These are phyloP conservation scores for Schizaphis graminum DNA, from an alignment of 2,888 invertebrate genomes.

Conservation along the genomic window DNA sequence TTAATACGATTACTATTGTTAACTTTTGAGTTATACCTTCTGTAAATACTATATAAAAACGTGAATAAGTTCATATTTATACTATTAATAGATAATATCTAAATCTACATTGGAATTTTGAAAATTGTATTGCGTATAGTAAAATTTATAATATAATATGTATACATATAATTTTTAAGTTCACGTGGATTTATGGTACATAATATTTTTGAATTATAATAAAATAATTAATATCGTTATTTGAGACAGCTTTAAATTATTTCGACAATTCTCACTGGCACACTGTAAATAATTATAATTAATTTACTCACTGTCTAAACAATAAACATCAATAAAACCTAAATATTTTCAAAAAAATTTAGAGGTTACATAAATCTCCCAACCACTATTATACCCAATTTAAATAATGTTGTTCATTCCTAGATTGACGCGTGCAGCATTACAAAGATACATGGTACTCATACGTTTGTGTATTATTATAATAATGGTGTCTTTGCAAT, in stretches of 20 bases:
- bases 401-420: not conserved
- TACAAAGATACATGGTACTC: not conserved
- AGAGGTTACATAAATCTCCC: not conserved
- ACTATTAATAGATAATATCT: no score
- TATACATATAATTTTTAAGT: no score
- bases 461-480: not conserved
- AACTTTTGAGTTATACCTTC: no score
- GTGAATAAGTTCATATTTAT: no score
- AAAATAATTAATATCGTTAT: no score
- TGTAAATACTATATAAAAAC: no score
- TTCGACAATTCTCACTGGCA: not conserved
- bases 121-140: no score
- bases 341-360: not conserved
- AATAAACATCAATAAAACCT: not conserved
- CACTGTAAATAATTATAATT: not conserved
- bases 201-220: no score
- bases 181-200: no score
- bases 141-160: no score
- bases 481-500: not conserved
- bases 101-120: no score
- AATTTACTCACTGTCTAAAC: not conserved
- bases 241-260: not conserved
- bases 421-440: not conserved
- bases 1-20: no score
- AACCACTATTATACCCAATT: not conserved